These are phyloP conservation scores for Plectus sambesii DNA, from an alignment of 1,140 invertebrate genomes.

Conservation along the genomic window DNA sequence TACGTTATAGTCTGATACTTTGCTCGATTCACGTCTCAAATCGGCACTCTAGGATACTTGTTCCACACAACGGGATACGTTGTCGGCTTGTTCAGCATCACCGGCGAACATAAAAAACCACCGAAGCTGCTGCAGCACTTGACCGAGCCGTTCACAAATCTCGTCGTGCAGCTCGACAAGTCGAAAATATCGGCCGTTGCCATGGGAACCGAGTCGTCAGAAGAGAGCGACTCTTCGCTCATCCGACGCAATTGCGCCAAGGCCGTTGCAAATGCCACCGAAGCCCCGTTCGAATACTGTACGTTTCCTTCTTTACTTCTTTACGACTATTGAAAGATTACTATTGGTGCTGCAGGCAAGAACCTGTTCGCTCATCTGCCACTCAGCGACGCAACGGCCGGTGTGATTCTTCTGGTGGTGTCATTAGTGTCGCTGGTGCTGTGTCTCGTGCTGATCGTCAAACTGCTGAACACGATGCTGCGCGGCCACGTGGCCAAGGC, in stretches of 20 bases:
- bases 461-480: constrained; percentile 50
- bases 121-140: constrained; percentile 31
- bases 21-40: not conserved
- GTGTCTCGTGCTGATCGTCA: constrained; percentile 56
- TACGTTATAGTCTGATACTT: constrained; percentile 12
- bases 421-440: constrained; percentile 51
- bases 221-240: no score
- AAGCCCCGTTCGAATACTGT: constrained; percentile 9
- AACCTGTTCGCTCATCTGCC: constrained; percentile 33
- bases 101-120: constrained; percentile 15
- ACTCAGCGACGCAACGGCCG: constrained; percentile 48
- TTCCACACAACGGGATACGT: constrained; percentile 27
- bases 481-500: constrained; percentile 25
- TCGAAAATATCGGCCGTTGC: no score
- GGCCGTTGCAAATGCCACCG: no score
- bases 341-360: no score
- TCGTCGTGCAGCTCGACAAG: constrained; percentile 31
- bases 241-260: no score
- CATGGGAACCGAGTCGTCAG: no score
- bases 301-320: no score
- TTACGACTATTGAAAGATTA: constrained; percentile 29
- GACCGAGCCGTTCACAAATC: constrained; percentile 32
- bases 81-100: constrained; percentile 27
- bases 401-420: constrained; percentile 49
- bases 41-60: constrained; percentile 19